Evolutionary conservation across 2,797 vertebrate genomes (phyloP), one percentile per base, ranked within the genome.

Genomic region (Staurois parvus): DNA sequence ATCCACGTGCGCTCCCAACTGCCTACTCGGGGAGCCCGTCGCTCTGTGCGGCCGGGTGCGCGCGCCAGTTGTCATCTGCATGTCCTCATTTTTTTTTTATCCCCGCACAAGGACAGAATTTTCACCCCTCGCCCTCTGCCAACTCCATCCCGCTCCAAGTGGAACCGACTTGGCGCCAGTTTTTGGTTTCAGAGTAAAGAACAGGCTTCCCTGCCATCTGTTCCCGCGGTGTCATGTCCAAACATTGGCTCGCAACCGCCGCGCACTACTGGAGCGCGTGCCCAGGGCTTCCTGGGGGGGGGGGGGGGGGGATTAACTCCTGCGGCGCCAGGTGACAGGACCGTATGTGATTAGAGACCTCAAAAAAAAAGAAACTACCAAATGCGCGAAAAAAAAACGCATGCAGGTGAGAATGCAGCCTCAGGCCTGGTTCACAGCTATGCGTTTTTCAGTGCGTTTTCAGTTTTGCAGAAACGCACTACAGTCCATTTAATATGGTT

Each of bases 161-260:
- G 74, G 85, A 87, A 83, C 81, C 80, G 72, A 83, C 40, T 87
- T 79, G 80, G 75, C 73, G 62, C 45, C 24, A 59, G 80, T 42
- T 83, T 72, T 74, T 52, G 12, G 30, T 79, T 69, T 73, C 13
- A 17, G 56, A 81, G 81, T 80, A 75, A 80, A 82, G 74, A 86
- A 72, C 80, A 73, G 85, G 72, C 80, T 70, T 52, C 67, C 75
- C 68, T 52, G 32, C 80, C 79, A 83, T 83, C 80, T 83, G 79
- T 83, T 83, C 80, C n/a, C 34, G 42, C 82, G 76, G 75, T 67
- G 85, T 40, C 59, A 83, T 83, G 75, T 83, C 80, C 80, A 86
- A 79, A 86, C 73, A 78, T 79, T 73, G 76, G 56, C n/a, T 52
- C 29, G 29, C 52, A 3, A 34, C 28, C n/a, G 17, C 48, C 0